phyloP scores from a whole-genome alignment of 2,113 vertebrate species.

The Daboia siamensis region DNA sequence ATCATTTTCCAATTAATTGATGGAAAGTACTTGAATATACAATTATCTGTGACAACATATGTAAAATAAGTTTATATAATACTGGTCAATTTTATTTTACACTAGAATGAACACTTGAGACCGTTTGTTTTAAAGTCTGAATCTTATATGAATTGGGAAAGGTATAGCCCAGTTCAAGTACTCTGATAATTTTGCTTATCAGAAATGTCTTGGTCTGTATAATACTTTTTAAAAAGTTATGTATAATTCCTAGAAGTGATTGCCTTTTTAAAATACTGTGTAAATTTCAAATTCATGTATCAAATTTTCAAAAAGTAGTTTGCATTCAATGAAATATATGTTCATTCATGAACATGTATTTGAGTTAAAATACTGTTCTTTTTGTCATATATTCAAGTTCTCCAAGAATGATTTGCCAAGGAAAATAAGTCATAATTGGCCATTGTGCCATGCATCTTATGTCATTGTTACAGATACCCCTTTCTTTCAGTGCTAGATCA shows the following conservation, averaged over 20 bases:
- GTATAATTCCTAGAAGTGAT: constrained; percentile 46
- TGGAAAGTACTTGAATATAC: constrained; percentile 54
- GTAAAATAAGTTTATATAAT: constrained; percentile 48
- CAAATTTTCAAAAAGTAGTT: constrained; percentile 43
- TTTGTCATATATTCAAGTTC: constrained; percentile 47
- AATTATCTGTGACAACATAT: constrained; percentile 59
- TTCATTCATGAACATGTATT: constrained; percentile 18
- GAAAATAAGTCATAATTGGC: background rate
- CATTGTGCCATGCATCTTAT: background rate
- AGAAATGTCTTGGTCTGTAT: constrained; percentile 43
- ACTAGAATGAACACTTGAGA: background rate
- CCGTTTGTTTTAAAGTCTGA: background rate
- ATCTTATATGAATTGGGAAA: background rate
- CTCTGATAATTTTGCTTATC: constrained; percentile 52
- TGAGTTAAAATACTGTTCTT: background rate
- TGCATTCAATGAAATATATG: constrained; percentile 12
- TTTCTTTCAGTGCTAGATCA: background rate
- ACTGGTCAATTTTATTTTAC: background rate
- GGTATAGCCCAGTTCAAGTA: constrained; percentile 36
- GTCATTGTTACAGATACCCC: background rate
- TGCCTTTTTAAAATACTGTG: constrained; percentile 51
- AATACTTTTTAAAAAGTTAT: constrained; percentile 43
- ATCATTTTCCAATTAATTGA: constrained; percentile 43
- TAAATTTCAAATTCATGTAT: constrained; percentile 57
- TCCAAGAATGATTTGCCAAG: background rate